Percentiles rank a stretch among this genome's conserved stretches.
Conservation (phyloP, 2,113 vertebrate genomes). For the Megaceryle torquata region DNA sequence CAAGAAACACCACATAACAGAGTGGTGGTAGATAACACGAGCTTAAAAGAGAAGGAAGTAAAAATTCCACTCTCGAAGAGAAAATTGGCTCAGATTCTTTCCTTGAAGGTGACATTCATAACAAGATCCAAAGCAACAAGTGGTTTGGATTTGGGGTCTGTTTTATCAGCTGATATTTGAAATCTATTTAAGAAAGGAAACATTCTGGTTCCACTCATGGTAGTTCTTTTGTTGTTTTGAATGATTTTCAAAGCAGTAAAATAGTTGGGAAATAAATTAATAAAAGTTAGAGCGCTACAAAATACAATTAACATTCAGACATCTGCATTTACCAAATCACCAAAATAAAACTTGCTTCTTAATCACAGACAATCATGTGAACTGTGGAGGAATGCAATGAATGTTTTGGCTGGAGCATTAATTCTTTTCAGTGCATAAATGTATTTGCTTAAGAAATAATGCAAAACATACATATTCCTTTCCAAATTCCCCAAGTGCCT, state of each 20-base stretch:
- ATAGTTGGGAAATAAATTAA: neutral
- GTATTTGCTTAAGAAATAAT: conserved; percentile 3
- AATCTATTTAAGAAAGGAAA: conserved; percentile 24
- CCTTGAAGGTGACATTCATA: conserved; percentile 34
- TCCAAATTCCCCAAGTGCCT: neutral
- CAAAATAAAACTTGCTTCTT: conserved; percentile 1
- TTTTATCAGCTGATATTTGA: conserved; percentile 55
- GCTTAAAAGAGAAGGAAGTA: conserved; percentile 30
- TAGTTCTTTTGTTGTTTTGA: neutral
- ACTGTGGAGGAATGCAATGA: neutral
- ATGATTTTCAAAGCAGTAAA: conserved; percentile 25
- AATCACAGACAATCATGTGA: neutral
- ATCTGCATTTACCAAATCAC: conserved; percentile 9
- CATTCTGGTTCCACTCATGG: neutral
- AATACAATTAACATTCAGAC: neutral
- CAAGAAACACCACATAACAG: neutral
- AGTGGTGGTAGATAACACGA: neutral
- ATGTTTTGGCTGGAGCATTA: conserved; percentile 22
- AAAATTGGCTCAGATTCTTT: neutral
- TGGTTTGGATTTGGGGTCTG: conserved; percentile 54
- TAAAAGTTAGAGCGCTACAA: neutral
- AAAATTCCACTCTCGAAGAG: neutral
- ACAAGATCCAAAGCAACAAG: conserved; percentile 6
- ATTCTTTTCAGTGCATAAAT: conserved; percentile 20
- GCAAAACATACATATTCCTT: conserved; percentile 15